Evolutionary conservation across 2,797 vertebrate genomes (phyloP), one percentile per base, ranked within the genome.

Genomic region (Leuciscus waleckii): DNA sequence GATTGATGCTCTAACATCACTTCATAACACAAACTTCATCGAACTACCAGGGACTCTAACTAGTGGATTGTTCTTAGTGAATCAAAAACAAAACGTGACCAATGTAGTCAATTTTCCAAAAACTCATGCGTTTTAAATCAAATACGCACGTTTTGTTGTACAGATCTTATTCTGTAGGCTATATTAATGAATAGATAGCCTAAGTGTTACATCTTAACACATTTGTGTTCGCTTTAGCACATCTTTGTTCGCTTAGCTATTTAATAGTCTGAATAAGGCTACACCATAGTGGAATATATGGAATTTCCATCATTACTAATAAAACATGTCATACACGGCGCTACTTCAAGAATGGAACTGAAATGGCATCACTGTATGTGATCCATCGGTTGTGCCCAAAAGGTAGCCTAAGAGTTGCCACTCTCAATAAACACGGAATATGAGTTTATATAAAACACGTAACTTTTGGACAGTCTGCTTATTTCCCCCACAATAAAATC

Each of bases 21-120:
- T 39, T 83, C 32, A 77, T 67, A 35, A 76, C 32, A 76, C 32
- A 76, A 54, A 68, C 73, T 68, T 46, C 32, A 83, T 67, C 32
- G 76, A 74, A 76, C 43, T 29, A 76, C 32, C 73, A 67, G 35
- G 19, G 58, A 46, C 81, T 19, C 65, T 49, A 2, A 49, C 46
- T 49, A 16, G 16, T 49, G 14, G 46, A 49, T 49, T 49, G 46
- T 16, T 61, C 49, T 54, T n/a, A 49, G 19, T 37, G 32, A 76
- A 16, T 56, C 21, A 76, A 37, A 35, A 39, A 56, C 73, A 75
- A 23, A 75, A 35, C 46, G 29, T 1, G 5, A 21, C 5, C 10
- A 51, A 61, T 58, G 23, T 6, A 14, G 58, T n/a, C 0, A 1
- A 54, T 14, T 37, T 35, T n/a, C 13, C 51, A 39, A 76, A 63